A percentile compares a stretch with the other conserved stretches of the same genome.
phyloP scores from a whole-genome alignment of 2,888 invertebrate species.

The Mythimna pallens region DNA sequence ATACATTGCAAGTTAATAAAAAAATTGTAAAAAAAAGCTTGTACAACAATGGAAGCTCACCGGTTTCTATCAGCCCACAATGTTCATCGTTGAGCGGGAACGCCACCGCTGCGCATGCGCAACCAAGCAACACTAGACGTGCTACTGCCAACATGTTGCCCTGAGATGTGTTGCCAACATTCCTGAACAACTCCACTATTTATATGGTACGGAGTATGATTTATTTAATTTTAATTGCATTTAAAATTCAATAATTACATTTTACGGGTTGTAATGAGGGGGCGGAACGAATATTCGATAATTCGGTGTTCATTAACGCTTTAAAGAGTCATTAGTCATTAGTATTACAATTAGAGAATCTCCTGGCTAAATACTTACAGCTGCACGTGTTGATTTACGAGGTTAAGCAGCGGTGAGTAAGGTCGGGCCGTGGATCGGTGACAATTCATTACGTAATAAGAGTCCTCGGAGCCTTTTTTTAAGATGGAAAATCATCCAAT shows the following conservation, averaged over 20 bases:
- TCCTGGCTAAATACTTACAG: too few relatives aligned
- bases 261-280: conserved; percentile 22
- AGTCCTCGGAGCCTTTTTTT: too few relatives aligned
- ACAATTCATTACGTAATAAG: too few relatives aligned
- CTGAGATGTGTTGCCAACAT: conserved; percentile 1
- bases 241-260: conserved; percentile 43
- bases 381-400: too few relatives aligned
- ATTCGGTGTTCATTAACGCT: conserved; percentile 14
- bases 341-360: not conserved
- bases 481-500: too few relatives aligned
- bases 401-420: too few relatives aligned
- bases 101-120: conserved; percentile 1
- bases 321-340: conserved; percentile 8
- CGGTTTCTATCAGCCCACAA: not conserved
- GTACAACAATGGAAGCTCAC: conserved; percentile 23
- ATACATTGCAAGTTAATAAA: too few relatives aligned
- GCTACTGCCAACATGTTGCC: conserved; percentile 25
- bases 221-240: conserved; percentile 11
- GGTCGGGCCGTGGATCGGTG: too few relatives aligned
- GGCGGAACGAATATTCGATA: conserved; percentile 29
- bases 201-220: not conserved
- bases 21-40: too few relatives aligned
- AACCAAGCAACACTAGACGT: conserved; percentile 19
- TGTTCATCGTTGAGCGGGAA: not conserved
- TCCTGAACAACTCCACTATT: not conserved